A percentile compares a stretch with the other conserved stretches of the same genome.
Evolutionary conservation across 2,888 invertebrate genomes (phyloP).

Genomic region (Cephus runcator): DNA sequence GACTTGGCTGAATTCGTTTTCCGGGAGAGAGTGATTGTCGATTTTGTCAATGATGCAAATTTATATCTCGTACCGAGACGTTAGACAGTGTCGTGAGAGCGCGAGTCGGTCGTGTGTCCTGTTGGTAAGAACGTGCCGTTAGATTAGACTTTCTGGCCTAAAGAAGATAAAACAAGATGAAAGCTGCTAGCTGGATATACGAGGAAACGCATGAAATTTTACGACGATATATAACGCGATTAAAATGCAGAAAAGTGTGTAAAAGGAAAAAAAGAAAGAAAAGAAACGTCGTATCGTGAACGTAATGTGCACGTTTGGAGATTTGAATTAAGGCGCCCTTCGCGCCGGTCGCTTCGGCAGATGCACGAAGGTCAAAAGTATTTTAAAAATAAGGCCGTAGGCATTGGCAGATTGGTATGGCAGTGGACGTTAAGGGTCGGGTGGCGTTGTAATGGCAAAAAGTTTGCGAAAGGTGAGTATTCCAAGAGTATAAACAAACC

Average conservation of each 20-base stretch:
- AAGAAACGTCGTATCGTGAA: neutral
- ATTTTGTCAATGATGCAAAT: no score
- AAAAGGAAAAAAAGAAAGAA: constrained; percentile 15
- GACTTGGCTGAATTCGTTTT: no score
- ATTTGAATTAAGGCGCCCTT: constrained; percentile 59
- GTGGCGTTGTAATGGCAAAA: constrained; percentile 84
- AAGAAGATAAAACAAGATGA: no score
- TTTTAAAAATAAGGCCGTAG: constrained; percentile 64
- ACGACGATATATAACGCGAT: no score
- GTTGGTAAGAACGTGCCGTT: no score
- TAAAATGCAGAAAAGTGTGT: neutral
- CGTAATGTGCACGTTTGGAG: constrained; percentile 16
- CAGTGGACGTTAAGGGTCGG: constrained; percentile 82
- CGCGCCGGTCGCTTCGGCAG: constrained; percentile 55
- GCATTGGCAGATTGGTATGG: constrained; percentile 67
- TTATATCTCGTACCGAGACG: no score
- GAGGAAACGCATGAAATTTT: no score
- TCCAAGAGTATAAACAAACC: constrained; percentile 32
- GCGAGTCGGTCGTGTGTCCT: no score
- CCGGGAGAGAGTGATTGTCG: no score
- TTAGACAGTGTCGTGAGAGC: no score
- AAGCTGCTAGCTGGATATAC: no score
- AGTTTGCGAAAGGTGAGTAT: constrained; percentile 81
- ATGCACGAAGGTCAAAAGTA: constrained; percentile 65
- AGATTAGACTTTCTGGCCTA: no score